Evolutionary conservation across 2,113 vertebrate species (phyloP).

Genomic region (Plestiodon gilberti): DNA sequence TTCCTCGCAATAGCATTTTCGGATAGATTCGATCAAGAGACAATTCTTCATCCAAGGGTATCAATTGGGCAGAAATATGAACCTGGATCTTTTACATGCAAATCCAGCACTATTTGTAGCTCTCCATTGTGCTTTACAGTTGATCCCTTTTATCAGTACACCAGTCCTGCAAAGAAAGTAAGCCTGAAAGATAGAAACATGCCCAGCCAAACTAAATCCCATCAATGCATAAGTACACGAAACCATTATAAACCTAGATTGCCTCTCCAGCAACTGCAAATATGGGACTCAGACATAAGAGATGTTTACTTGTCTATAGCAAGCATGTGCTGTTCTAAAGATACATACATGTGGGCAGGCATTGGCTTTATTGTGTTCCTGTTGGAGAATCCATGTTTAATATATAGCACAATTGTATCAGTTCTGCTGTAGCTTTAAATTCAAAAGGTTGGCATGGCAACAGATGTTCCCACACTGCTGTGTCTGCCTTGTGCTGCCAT

Average conservation of each 20-base stretch:
- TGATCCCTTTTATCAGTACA: not conserved
- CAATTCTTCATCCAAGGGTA: not conserved
- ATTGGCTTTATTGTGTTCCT: not conserved
- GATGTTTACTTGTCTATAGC: not conserved
- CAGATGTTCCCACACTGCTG: slow-evolving; percentile 58
- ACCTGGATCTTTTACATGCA: not conserved
- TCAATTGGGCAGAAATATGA: slow-evolving; percentile 6
- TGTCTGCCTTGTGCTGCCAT: slow-evolving; percentile 55
- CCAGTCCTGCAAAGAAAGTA: not conserved
- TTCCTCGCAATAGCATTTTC: not conserved
- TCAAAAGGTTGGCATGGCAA: slow-evolving; percentile 63
- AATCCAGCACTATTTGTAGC: not conserved
- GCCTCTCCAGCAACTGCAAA: not conserved
- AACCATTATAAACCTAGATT: not conserved
- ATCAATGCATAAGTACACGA: not conserved
- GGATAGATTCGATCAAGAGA: not conserved
- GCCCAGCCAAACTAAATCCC: not conserved
- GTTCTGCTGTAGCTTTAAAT: slow-evolving; percentile 32
- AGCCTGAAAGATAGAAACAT: not conserved
- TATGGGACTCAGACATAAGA: not conserved
- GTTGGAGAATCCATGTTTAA: slow-evolving; percentile 20
- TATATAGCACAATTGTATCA: slow-evolving; percentile 25
- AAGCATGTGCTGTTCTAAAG: not conserved
- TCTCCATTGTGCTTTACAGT: not conserved
- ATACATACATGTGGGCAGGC: not conserved